Percentiles rank a stretch among this genome's conserved stretches.
These are phyloP conservation scores for Gopherus evgoodei DNA, from an alignment of 2,113 vertebrate species.

Conservation along the genomic window DNA sequence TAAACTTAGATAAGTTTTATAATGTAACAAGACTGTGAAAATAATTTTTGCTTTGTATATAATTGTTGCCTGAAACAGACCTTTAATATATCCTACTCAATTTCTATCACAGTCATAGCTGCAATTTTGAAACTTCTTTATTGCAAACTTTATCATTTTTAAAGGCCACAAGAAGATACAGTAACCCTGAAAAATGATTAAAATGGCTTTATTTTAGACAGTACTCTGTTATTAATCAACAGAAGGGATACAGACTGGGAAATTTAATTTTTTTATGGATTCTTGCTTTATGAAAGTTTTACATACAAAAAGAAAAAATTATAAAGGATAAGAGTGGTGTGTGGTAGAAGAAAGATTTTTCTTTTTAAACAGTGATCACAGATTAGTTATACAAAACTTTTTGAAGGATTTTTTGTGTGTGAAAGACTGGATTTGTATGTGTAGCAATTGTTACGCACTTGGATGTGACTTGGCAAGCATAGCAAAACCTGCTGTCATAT, in stretches of 20 bases:
- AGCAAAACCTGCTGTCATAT: neutral
- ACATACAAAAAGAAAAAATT: neutral
- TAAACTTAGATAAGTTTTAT: neutral
- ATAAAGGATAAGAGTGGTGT: neutral
- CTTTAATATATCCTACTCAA: neutral
- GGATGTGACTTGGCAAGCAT: neutral
- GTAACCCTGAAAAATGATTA: neutral
- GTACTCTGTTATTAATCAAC: neutral
- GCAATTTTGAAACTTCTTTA: neutral
- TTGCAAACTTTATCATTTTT: neutral
- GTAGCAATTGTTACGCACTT: neutral
- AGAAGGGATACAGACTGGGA: neutral
- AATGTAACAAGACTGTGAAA: neutral
- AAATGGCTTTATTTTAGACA: neutral
- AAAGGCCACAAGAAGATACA: neutral
- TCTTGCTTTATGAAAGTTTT: neutral
- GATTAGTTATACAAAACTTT: neutral
- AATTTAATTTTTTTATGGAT: neutral
- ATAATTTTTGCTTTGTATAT: neutral
- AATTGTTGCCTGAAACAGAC: neutral
- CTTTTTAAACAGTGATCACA: neutral
- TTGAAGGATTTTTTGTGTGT: neutral
- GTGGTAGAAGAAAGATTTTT: neutral
- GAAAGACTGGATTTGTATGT: neutral
- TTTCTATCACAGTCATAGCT: neutral